Evolutionary conservation across 2,113 vertebrate species (phyloP).

Genomic region (Merops nubicus): DNA sequence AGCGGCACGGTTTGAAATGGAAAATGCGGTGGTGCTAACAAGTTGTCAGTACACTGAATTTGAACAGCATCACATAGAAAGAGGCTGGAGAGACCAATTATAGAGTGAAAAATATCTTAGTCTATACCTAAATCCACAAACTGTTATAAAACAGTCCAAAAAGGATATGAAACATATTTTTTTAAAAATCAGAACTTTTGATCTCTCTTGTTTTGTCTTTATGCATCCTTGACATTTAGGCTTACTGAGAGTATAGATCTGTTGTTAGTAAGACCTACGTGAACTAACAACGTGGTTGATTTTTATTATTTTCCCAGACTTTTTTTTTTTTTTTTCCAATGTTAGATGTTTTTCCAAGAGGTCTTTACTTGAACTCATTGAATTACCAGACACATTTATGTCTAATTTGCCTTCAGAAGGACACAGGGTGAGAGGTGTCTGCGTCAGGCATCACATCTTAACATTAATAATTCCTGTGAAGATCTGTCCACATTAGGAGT

Average conservation of each 20-base stretch:
- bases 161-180: not conserved
- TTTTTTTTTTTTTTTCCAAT: not conserved
- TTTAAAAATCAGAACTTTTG: too few relatives aligned
- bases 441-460: too few relatives aligned
- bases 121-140: not conserved
- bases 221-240: not conserved
- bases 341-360: not conserved
- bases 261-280: not conserved
- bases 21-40: not conserved
- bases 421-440: rapidly evolving
- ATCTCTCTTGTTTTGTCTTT: not conserved
- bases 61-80: not conserved
- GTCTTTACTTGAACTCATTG: not conserved
- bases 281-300: not conserved
- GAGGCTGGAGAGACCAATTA: not conserved
- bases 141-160: not conserved
- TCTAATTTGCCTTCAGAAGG: not conserved
- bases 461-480: not conserved
- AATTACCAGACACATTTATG: not conserved
- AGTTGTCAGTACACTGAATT: not conserved
- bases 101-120: not conserved
- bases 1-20: too few relatives aligned
- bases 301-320: not conserved
- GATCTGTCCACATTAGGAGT: not conserved
- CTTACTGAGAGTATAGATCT: not conserved